Base-by-base conservation (phyloP, 2,888 invertebrate genomes). In the Drosophila eohydei region DNA sequence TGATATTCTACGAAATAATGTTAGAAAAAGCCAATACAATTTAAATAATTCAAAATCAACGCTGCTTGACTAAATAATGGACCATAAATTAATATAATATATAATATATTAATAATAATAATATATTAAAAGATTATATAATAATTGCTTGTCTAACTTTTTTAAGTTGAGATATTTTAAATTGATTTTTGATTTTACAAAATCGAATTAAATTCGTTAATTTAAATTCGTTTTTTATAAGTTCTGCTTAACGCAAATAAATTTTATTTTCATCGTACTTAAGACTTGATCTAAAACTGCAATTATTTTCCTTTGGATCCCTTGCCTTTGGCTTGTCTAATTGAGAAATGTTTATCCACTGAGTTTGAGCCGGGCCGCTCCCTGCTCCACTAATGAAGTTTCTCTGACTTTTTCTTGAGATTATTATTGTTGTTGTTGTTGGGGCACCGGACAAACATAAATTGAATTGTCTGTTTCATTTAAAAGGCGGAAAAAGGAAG, bases 391-490 rank as follows among this genome's bases (percentile, higher is more conserved):
- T 88, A 90, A 84, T 88, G 70, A 88, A 88, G 76, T 82, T 84
- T 89, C 79, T 71, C 73, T 81, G 72, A 51, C 48, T 48, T 14
- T 51, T 61, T 59, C 34, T 57, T 32, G 52, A 26, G 51, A n/a
- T 57, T 63, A 60, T 26, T 65, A 54, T 50, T 66, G 7, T 60
- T 71, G 62, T 55, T 78, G 67, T 58, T 70, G 48, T 58, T 64
- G 56, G 61, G 56, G 26, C 32, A 40, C 30, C 57, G 65, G 70
- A 54, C 57, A 71, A 71, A 80, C 80, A 90, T 78, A 85, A 88
- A 90, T 89, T 90, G 90, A 88, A 89, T 90, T 90, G 90, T 90
- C 77, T 87, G 90, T 78, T 80, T 81, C 81, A 85, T 79, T 90
- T 90, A 78, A 80, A 82, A 57, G 69, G 75, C 88, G 88, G 80